These are phyloP conservation scores for Eretmocerus hayati DNA, from an alignment of 2,888 invertebrate species.

Conservation along the genomic window DNA sequence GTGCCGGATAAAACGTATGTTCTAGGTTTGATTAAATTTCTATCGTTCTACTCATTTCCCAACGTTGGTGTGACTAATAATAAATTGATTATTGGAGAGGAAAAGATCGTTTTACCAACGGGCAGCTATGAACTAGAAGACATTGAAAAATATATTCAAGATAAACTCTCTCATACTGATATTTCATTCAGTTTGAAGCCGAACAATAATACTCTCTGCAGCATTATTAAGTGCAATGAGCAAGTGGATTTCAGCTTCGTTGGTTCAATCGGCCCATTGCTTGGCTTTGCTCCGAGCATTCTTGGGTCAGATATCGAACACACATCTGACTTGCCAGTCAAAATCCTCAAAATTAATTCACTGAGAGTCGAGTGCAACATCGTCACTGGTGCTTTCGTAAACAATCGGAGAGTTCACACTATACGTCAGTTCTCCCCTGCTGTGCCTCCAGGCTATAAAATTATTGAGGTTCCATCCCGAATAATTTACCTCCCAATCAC, in stretches of 20 bases:
- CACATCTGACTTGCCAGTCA: no score
- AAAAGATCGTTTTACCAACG: no score
- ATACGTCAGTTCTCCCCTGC: conserved; percentile 9
- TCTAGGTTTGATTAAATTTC: neutral
- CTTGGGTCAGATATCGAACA: conserved; percentile 11
- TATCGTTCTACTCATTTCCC: neutral
- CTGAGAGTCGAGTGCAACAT: no score
- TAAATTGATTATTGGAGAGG: no score
- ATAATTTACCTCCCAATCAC: conserved; percentile 26
- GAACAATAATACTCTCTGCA: no score
- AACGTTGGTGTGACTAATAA: neutral
- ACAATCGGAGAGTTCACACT: neutral
- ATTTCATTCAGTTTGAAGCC: no score
- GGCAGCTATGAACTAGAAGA: no score
- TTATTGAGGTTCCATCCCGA: conserved; percentile 29
- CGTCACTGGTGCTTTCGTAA: no score
- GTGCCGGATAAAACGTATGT: neutral
- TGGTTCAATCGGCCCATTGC: conserved; percentile 20
- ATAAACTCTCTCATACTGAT: conserved; percentile 8
- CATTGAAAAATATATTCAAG: conserved; percentile 1
- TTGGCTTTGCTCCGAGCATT: no score
- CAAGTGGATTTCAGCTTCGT: conserved; percentile 17
- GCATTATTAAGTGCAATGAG: conserved; percentile 15
- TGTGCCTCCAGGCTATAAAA: conserved; percentile 33
- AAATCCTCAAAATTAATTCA: no score